These are phyloP conservation scores for Crotalus adamanteus DNA, from an alignment of 2,797 vertebrate species.

Conservation along the genomic window DNA sequence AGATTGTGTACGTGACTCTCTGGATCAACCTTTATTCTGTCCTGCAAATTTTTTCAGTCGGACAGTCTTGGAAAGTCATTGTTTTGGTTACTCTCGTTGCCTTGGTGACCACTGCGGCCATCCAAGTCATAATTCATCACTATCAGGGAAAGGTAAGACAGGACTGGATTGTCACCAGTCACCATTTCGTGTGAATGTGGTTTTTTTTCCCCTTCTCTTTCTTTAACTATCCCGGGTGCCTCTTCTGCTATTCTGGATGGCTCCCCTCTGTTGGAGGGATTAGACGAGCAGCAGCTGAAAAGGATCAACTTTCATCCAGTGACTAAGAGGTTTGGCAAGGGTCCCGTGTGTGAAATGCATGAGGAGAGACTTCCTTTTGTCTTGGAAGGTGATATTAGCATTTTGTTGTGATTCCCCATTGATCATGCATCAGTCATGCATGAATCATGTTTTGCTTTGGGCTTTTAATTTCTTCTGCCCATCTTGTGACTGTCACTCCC, in stretches of 20 bases:
- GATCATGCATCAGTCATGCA: background rate
- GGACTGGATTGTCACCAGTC: background rate
- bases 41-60: conserved; percentile 63
- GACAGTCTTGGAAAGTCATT: conserved; percentile 62
- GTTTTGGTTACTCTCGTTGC: conserved; percentile 69
- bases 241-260: too few relatives aligned
- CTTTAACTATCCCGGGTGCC: too few relatives aligned
- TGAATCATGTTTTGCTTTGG: background rate
- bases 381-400: background rate
- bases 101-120: conserved; percentile 43
- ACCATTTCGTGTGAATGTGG: background rate
- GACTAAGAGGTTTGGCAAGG: background rate
- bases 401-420: background rate
- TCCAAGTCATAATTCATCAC: conserved; percentile 63
- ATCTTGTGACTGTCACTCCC: background rate
- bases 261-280: background rate
- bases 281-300: background rate
- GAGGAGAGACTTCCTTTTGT: background rate
- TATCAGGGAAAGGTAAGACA: conserved; percentile 70
- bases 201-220: rapidly evolving
- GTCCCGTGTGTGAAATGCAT: background rate
- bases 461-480: background rate
- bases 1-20: conserved; percentile 73
- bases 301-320: background rate
- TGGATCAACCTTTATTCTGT: conserved; percentile 77